Base-by-base conservation (phyloP, 1,140 invertebrate genomes). In the Psix sp. region DNA sequence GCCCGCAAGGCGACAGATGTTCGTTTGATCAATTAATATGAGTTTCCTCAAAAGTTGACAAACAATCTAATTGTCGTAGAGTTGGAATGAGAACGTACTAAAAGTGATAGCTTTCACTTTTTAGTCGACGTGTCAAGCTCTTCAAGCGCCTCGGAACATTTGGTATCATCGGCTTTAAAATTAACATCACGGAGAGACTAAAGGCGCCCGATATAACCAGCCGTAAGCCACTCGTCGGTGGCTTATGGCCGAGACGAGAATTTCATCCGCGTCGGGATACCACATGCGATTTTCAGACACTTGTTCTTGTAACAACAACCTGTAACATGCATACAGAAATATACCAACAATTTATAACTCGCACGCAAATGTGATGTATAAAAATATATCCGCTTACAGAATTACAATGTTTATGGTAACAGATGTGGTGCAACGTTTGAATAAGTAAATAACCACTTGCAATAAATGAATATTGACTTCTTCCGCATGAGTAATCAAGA, bases 141-240 rank as follows among this genome's bases (percentile, higher is more conserved):
- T 16, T 59, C 52, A 13, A 36, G 18, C 16, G 15, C 48, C 42
- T 13, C 33, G 48, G 29, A 51, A 46, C 57, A 59, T 45, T 68
- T 29, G 39, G 52, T 46, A 52, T 68, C 57, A 67, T 74, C 49
- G 40, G 51, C 72, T 68, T 74, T 74, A 59, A 74, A 74, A 73
- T 73, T 60, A 73, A 66, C 60, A 66, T 59, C 29, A 33, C 54
- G 26, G 43, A 26, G 38, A 66, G 70, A 54, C 33, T 18, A 60
- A 73, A 59, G 38, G 42, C 45, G 48, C n/a, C n/a, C n/a, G n/a
- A 57, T 59, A 66, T 60, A 62, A 46, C 46, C 26, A 51, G 10
- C 31, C 45, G 35, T 49, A 59, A 65, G 35, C 52, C 46, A 59
- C 52, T 31, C 17, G n/a, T 51, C 43, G 56, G 42, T 71, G 7